Base-by-base conservation (phyloP, 2,888 invertebrate genomes). In the Proisotoma minuta region DNA sequence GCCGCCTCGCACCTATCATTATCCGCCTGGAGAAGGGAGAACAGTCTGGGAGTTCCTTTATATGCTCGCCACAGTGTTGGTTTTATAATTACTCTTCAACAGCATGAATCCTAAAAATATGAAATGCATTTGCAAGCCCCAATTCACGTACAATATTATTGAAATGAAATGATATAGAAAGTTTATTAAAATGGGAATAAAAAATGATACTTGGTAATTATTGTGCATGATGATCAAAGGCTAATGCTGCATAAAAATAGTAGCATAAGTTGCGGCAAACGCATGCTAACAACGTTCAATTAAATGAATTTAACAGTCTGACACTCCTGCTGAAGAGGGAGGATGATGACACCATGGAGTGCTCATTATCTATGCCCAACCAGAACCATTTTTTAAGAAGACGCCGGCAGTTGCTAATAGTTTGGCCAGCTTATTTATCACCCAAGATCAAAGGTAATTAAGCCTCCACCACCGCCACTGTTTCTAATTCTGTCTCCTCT, bases 321-420 rank as follows among this genome's bases (percentile, higher is more conserved):
- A 49, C 63, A 64, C 60, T 51, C 50, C 63, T 50, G 26, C 54
- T 23, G 24, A 59, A 40, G 47, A 53, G 53, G 10, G 59, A 52
- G 20, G 47, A 47, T 52, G 48, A 39, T 15, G 47, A 56, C 56
- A 56, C 56, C 56, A 34, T 39, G 53, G 23, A 29, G 56, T 43
- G 56, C 23, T 60, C 60, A 60, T 64, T 60, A 60, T 64, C 60
- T 51, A 57, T 64, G 60, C 60, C 60, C 60, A 60, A 60, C 59
- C 60, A 64, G 49, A 59, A 57, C 47, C 23, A 8, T 5, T 8
- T 56, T 40, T 54, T 54, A 24, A 4, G 34, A 34, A 18, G 43
- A 15, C 43, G 43, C 15, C 43, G 5, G 43, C 5, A 18, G 18
- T 18, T 43, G 18, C 34, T 43, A 43, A 43, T 43, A n/a, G 18